Evolutionary conservation across 2,113 vertebrate species (phyloP), one percentile per base, ranked within the genome.

Genomic region (Malurus elegans): DNA sequence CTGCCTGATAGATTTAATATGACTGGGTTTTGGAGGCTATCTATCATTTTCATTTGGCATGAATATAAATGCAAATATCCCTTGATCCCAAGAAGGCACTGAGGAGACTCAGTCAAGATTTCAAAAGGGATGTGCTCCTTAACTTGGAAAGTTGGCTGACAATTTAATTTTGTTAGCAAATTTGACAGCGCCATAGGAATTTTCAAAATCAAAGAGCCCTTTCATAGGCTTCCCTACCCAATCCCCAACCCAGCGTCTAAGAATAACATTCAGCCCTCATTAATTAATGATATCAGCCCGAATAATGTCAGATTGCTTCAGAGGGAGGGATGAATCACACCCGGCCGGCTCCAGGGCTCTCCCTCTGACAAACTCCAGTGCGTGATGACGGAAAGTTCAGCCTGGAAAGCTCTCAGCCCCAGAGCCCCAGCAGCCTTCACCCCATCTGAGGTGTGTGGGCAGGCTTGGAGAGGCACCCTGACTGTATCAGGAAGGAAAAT

Each of bases 281-380:
- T 97, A 96, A 95, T 97, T 97, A 97, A 97, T 97, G 92, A 89
- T 97, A 97, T 96, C 96, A 97, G 95, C 32, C 91, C 53, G 19
- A 97, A 96, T 96, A 86, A 97, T 93, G 95, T 97, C 95, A 92
- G 66, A 93, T 89, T 96, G 96, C 96, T 94, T 96, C 96, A 95
- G 80, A 96, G 89, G 91, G 89, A 79, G 67, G 76, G 83, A 96
- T 97, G 96, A 97, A 92, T 97, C 96, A 97, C 94, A 73, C 69
- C 25, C 48, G 21, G 91, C 80, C 0, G 10, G 69, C 91, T 96
- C 95, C 94, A 89, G 65, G 82, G 91, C 89, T 93, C 86, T 90
- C 54, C 40, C 78, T 81, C 80, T 95, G 94, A 93, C 86, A 84
- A 91, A 95, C 64, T 78, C 73, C 94, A 95, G 94, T 9, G 80